These are phyloP conservation scores for Eulemur coronatus DNA, from an alignment of 2,797 vertebrate species.

Conservation along the genomic window DNA sequence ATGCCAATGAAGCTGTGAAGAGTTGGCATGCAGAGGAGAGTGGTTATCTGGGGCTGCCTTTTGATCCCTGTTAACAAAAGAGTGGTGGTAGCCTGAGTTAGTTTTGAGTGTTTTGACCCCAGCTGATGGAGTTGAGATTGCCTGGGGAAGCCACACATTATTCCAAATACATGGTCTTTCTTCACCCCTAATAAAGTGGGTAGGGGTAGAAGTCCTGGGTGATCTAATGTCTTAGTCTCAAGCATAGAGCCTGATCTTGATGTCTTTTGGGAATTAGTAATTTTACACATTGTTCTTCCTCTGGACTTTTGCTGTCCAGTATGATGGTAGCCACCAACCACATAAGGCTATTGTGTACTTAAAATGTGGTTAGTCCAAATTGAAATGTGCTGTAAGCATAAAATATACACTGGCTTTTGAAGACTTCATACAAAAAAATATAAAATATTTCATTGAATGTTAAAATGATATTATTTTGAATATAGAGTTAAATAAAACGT, in stretches of 20 bases:
- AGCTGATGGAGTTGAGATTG: neutral
- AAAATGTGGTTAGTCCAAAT: neutral
- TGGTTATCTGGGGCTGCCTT: neutral
- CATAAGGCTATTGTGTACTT: neutral
- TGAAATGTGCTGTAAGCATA: neutral
- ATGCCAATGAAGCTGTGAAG: neutral
- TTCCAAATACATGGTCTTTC: neutral
- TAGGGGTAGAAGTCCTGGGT: neutral
- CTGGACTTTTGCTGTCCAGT: neutral
- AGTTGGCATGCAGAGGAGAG: neutral
- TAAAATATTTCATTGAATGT: neutral
- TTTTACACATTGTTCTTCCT: neutral
- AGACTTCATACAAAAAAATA: neutral
- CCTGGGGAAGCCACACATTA: neutral
- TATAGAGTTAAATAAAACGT: neutral
- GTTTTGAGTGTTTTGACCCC: neutral
- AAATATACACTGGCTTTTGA: neutral
- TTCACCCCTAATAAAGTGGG: neutral
- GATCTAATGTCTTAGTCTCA: neutral
- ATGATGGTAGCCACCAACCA: neutral
- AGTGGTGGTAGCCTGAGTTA: neutral
- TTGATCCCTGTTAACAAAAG: neutral
- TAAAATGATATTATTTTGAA: neutral
- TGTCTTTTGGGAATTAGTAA: neutral
- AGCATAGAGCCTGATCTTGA: neutral